Evolutionary conservation across 1,140 invertebrate genomes (phyloP).

Genomic region (Gryon sp.): DNA sequence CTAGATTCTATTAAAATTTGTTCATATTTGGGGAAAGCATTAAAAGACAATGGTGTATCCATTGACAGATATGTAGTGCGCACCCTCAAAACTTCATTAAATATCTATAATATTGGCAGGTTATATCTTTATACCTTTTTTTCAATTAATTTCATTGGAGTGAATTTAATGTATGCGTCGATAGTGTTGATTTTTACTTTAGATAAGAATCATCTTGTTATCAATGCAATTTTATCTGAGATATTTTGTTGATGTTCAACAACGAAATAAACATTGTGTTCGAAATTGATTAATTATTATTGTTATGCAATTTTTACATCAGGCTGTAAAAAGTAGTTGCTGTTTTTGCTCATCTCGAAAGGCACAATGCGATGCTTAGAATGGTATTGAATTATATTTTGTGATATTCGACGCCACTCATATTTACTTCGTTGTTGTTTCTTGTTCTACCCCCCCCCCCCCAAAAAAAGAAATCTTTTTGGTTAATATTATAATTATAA

Average conservation of each 20-base stretch:
- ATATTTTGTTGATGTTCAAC: conserved; percentile 7
- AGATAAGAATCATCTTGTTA: conserved; percentile 34
- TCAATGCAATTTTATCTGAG: conserved; percentile 14
- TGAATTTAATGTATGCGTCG: conserved; percentile 3
- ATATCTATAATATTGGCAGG: conserved; percentile 20
- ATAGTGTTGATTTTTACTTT: conserved; percentile 18
- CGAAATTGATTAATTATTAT: conserved; percentile 4
- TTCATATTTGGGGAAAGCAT: too few relatives aligned
- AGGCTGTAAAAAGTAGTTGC: conserved; percentile 20
- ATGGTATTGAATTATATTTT: too few relatives aligned
- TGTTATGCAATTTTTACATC: conserved; percentile 5
- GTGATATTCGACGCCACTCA: too few relatives aligned
- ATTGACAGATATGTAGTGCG: not conserved
- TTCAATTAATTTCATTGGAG: too few relatives aligned
- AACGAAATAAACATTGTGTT: conserved; percentile 1
- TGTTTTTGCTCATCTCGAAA: conserved; percentile 18
- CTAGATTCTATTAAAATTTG: too few relatives aligned
- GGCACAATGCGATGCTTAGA: not conserved
- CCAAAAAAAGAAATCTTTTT: conserved; percentile 5
- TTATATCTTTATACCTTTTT: too few relatives aligned
- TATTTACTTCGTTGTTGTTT: too few relatives aligned
- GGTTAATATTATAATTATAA: conserved; percentile 13
- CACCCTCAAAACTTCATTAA: not conserved
- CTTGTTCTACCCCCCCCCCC: too few relatives aligned
- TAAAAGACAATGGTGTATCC: not conserved